Conservation (phyloP, 2,888 invertebrate genomes). For the Epistrophella euchroma region DNA sequence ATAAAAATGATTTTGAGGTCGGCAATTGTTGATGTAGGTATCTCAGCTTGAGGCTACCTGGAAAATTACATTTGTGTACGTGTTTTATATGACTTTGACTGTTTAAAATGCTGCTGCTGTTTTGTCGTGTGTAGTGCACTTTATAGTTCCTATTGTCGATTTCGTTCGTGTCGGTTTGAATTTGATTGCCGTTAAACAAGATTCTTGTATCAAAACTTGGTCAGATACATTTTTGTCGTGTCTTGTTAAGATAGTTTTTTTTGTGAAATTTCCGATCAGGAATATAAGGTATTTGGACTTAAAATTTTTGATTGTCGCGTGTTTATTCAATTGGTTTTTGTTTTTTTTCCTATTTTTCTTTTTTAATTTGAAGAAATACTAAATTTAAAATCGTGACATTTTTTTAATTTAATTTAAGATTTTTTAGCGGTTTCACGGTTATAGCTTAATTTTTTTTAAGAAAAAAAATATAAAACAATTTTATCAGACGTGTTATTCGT, state of each 20-base stretch:
- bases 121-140: neutral
- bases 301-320: conserved; percentile 29
- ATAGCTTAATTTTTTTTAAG: neutral
- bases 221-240: conserved; percentile 43
- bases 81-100: neutral
- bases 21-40: neutral
- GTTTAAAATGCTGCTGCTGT: neutral
- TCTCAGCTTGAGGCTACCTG: conserved; percentile 22
- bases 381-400: conserved; percentile 22
- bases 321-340: conserved; percentile 22
- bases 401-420: neutral
- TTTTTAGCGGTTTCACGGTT: neutral
- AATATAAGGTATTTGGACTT: conserved; percentile 9
- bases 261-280: neutral
- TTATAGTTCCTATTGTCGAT: conserved; percentile 7
- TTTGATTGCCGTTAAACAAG: conserved; percentile 6
- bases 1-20: neutral
- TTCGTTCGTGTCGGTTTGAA: neutral
- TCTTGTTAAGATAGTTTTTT: conserved; percentile 42
- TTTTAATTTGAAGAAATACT: neutral
- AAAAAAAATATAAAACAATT: neutral
- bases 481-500: conserved; percentile 9
- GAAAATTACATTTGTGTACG: neutral
- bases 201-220: neutral
- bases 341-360: neutral